phyloP scores from a whole-genome alignment of 2,888 invertebrate species.

The Agrochola lota region DNA sequence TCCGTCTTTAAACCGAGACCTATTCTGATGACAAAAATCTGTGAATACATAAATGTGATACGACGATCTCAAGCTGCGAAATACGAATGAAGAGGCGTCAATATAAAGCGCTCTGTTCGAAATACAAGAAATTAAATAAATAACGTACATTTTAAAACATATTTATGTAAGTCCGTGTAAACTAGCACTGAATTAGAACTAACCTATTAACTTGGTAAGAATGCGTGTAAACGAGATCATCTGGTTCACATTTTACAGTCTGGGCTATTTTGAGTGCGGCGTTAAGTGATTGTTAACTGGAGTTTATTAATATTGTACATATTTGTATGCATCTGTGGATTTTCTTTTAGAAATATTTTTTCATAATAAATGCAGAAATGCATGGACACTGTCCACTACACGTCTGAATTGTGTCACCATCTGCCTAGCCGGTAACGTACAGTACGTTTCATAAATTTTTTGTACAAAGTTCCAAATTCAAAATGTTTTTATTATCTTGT shows the following conservation, averaged over 20 bases:
- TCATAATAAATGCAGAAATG: too few species aligned
- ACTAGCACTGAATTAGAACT: conserved; percentile 43
- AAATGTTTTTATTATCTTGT: too few species aligned
- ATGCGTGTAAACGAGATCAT: conserved; percentile 46
- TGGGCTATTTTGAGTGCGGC: conserved; percentile 27
- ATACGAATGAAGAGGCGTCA: conserved; percentile 1
- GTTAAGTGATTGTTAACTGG: conserved; percentile 35
- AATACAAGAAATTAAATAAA: conserved; percentile 32
- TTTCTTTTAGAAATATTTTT: background rate
- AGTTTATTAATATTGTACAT: conserved; percentile 12
- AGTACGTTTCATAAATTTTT: too few species aligned
- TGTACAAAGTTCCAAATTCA: too few species aligned
- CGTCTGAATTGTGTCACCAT: too few species aligned
- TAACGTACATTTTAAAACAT: conserved; percentile 8
- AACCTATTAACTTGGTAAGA: conserved; percentile 58
- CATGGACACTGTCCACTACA: too few species aligned
- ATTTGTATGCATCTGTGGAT: background rate
- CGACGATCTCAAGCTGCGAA: background rate
- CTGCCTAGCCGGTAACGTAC: too few species aligned
- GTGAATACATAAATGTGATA: background rate
- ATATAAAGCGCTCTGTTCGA: background rate
- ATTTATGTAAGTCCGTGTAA: conserved; percentile 31
- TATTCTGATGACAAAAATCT: background rate
- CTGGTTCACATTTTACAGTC: conserved; percentile 20
- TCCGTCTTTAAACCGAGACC: too few species aligned